Conservation (phyloP, 2,797 vertebrate species). For the Melanotaenia parkinsoni region DNA sequence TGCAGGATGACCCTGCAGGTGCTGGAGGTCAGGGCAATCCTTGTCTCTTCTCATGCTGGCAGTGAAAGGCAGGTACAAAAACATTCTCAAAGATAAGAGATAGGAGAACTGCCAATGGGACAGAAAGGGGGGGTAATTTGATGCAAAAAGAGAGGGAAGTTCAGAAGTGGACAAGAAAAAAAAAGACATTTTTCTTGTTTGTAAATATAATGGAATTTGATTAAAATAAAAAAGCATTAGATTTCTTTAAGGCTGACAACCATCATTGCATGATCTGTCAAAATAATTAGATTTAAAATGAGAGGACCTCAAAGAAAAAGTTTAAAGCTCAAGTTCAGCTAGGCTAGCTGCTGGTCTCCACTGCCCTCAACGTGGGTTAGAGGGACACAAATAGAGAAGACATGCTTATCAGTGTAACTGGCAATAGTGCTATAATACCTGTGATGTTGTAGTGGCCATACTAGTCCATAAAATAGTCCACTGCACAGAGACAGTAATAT, state of each 20-base stretch:
- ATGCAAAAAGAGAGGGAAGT: conserved; percentile 26
- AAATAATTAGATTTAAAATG: conserved; percentile 88
- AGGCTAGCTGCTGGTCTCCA: conserved; percentile 49
- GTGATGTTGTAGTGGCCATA: too few relatives aligned
- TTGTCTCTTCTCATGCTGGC: conserved; percentile 42
- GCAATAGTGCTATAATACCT: neutral
- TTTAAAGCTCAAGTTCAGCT: conserved; percentile 76
- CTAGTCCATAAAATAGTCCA: neutral
- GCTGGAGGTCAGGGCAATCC: conserved; percentile 44
- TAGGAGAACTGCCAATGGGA: conserved; percentile 48
- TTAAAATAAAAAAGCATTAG: conserved; percentile 85
- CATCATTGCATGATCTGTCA: conserved; percentile 81
- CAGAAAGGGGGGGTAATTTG: conserved; percentile 9
- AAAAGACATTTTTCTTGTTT: conserved; percentile 51
- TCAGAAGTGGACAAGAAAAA: neutral
- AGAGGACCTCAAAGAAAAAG: conserved; percentile 72
- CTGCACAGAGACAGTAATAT: neutral
- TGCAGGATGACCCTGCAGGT: conserved; percentile 43
- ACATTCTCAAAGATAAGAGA: conserved; percentile 68
- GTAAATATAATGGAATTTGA: conserved; percentile 80
- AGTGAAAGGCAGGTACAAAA: conserved; percentile 73
- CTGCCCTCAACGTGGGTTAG: conserved; percentile 51
- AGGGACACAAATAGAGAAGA: conserved; percentile 19
- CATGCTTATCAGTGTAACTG: neutral
- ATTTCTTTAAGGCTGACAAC: conserved; percentile 81